Percentiles rank a stretch among this genome's conserved stretches.
These are phyloP conservation scores for Bubo bubo DNA, from an alignment of 2,113 vertebrate genomes.

Conservation along the genomic window DNA sequence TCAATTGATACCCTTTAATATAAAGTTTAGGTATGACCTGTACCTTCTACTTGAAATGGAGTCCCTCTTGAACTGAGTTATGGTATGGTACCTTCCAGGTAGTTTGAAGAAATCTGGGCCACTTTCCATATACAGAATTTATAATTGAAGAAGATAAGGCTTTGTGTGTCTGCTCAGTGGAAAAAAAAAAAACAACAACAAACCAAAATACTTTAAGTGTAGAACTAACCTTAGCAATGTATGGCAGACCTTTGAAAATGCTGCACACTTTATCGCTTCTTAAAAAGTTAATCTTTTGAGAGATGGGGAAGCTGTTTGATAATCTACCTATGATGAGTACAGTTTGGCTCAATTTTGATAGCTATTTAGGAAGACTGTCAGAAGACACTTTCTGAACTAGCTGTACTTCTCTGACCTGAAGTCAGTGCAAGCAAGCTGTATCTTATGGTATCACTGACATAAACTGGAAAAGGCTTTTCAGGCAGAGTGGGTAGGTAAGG, in stretches of 20 bases:
- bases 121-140: not conserved
- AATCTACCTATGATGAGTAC: not conserved
- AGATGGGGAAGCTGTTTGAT: not conserved
- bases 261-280: not conserved
- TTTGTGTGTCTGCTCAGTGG: not conserved
- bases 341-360: not conserved
- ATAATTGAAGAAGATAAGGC: not conserved
- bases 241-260: not conserved
- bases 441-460: not conserved
- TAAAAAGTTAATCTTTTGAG: not conserved
- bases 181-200: too few species aligned
- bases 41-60: not conserved
- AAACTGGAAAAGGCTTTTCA: not conserved
- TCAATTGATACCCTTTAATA: rapidly evolving
- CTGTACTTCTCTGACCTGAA: not conserved
- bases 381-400: not conserved
- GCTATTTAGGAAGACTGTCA: not conserved
- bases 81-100: not conserved
- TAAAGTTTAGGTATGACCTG: not conserved
- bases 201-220: not conserved
- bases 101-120: not conserved
- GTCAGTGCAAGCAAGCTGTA: not conserved
- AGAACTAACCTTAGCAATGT: not conserved
- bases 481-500: not conserved
- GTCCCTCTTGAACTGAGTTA: not conserved